phyloP scores from a whole-genome alignment of 2,113 vertebrate genomes.

The Philantomba maxwellii region DNA sequence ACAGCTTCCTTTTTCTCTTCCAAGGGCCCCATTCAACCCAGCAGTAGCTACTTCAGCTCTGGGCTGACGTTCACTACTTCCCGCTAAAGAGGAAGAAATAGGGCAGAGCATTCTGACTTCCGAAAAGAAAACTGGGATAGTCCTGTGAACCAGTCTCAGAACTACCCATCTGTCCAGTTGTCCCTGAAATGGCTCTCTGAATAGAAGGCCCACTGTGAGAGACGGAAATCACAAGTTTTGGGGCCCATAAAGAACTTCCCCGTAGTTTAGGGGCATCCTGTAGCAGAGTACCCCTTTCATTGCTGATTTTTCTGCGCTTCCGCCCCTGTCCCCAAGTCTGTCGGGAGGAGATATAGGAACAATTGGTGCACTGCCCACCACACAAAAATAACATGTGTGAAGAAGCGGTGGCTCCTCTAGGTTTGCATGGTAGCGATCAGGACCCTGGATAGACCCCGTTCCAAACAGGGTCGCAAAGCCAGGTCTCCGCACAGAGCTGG shows the following conservation, averaged over 20 bases:
- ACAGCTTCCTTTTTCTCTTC: slow-evolving; percentile 21
- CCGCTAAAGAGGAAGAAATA: slow-evolving; percentile 37
- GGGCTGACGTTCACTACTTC: slow-evolving; percentile 1
- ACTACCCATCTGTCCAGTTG: neutral
- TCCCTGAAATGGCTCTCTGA: slow-evolving; percentile 12
- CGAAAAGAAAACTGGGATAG: slow-evolving; percentile 20
- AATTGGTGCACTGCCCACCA: neutral
- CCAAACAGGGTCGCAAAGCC: neutral
- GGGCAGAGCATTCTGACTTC: neutral
- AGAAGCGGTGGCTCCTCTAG: neutral
- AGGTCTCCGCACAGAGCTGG: neutral
- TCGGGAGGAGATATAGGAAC: neutral
- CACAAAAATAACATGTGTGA: neutral
- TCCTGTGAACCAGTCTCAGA: neutral
- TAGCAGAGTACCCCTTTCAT: neutral
- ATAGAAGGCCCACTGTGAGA: neutral
- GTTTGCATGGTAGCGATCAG: slow-evolving; percentile 33
- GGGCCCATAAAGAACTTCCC: slow-evolving; percentile 27
- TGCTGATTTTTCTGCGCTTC: slow-evolving; percentile 19
- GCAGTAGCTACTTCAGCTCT: neutral
- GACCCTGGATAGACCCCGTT: slow-evolving; percentile 72
- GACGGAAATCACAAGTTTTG: neutral
- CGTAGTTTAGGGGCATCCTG: slow-evolving; percentile 1
- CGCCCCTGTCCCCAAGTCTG: neutral
- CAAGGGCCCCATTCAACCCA: slow-evolving; percentile 16